phyloP scores from a whole-genome alignment of 2,113 vertebrate species.

The Prunella fulvescens region DNA sequence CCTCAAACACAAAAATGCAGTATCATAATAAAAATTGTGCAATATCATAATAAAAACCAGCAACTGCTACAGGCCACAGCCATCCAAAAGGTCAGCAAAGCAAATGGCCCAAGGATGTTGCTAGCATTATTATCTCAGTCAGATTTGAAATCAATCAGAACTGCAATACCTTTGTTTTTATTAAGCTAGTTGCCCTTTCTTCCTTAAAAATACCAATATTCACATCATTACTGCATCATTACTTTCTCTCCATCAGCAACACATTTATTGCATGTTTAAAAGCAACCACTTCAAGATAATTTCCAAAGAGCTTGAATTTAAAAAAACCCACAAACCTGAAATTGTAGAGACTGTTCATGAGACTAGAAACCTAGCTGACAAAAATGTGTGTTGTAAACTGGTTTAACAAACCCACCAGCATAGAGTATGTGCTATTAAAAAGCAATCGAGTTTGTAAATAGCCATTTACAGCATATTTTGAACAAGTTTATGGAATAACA shows the following conservation, averaged over 20 bases:
- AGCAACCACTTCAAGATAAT: neutral
- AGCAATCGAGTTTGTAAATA: neutral
- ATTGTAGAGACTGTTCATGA: neutral
- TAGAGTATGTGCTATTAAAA: slow-evolving; percentile 22
- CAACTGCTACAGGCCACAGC: neutral
- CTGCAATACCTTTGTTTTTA: neutral
- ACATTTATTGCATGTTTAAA: neutral
- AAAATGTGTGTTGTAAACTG: slow-evolving; percentile 12
- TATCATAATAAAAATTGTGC: neutral
- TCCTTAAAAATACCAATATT: neutral
- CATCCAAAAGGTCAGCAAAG: neutral
- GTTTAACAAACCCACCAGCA: neutral
- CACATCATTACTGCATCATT: neutral
- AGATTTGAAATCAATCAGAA: neutral
- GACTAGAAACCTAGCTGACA: neutral
- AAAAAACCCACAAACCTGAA: neutral
- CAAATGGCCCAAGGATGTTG: neutral
- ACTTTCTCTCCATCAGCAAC: neutral
- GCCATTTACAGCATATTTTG: neutral
- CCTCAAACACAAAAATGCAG: neutral
- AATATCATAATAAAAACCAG: neutral
- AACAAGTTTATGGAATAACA: neutral
- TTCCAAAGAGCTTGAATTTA: neutral
- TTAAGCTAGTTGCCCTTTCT: neutral
- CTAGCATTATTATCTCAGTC: neutral